phyloP scores from a whole-genome alignment of 2,888 invertebrate species.

The Conchocele bisecta region DNA sequence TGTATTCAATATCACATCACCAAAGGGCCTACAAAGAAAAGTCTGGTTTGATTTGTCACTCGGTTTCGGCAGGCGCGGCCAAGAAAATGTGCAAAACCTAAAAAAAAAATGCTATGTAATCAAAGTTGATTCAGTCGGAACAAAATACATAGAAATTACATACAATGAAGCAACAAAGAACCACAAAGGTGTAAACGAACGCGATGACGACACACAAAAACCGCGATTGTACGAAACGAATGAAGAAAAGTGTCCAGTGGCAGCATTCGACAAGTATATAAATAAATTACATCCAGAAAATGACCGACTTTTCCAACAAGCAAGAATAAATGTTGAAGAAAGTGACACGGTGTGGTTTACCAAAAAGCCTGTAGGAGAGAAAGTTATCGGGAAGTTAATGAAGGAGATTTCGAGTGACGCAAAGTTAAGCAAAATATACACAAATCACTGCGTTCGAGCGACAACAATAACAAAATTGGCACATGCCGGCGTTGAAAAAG shows the following conservation, averaged over 20 bases:
- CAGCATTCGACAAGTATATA: constrained; percentile 12
- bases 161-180: constrained; percentile 33
- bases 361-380: constrained; percentile 7
- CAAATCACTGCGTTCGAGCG: constrained; percentile 33
- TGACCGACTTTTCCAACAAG: constrained; percentile 17
- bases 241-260: constrained; percentile 10
- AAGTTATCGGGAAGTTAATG: constrained; percentile 20
- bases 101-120: constrained; percentile 16
- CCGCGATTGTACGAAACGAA: constrained; percentile 30
- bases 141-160: constrained; percentile 20
- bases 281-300: constrained; percentile 12
- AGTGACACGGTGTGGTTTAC: constrained; percentile 15
- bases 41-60: constrained; percentile 39
- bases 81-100: constrained; percentile 25
- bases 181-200: constrained; percentile 14
- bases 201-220: constrained; percentile 6
- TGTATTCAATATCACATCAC: constrained; percentile 2
- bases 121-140: constrained; percentile 12
- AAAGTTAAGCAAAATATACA: constrained; percentile 8
- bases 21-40: constrained; percentile 20
- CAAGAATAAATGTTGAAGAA: background rate
- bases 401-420: constrained; percentile 25
- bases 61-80: constrained; percentile 21
- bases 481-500: constrained; percentile 18
- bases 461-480: constrained; percentile 26